Conservation (phyloP, 2,888 invertebrate genomes). For the Meteorus cinctellus region DNA sequence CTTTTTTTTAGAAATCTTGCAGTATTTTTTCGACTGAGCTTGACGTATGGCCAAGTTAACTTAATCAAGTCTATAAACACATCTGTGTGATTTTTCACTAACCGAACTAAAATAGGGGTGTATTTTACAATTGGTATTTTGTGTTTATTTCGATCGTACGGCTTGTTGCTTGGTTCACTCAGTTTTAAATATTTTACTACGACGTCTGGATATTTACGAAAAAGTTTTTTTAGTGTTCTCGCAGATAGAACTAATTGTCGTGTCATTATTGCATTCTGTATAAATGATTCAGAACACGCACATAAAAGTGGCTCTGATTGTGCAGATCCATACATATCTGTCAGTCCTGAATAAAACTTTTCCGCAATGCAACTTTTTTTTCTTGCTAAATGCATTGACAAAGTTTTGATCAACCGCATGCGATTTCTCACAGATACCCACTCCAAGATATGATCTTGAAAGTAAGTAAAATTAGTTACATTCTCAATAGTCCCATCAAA, state of each 20-base stretch:
- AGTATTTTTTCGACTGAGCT: conserved; percentile 56
- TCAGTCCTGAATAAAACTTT: conserved; percentile 58
- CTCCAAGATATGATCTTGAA: conserved; percentile 58
- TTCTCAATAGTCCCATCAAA: conserved; percentile 58
- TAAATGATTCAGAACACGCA: conserved; percentile 61
- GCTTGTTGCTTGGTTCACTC: conserved; percentile 25
- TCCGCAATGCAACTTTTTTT: conserved; percentile 54
- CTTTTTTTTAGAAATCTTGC: conserved; percentile 60
- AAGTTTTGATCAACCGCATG: conserved; percentile 57
- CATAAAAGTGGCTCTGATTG: conserved; percentile 60
- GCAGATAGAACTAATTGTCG: conserved; percentile 49
- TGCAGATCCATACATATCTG: conserved; percentile 52
- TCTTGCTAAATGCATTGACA: conserved; percentile 53
- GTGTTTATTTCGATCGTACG: neutral
- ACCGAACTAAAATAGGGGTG: conserved; percentile 50
- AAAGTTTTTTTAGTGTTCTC: conserved; percentile 49
- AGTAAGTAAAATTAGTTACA: conserved; percentile 58
- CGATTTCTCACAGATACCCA: conserved; percentile 60
- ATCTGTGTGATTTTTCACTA: conserved; percentile 58
- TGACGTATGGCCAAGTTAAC: neutral
- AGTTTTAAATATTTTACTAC: conserved; percentile 62
- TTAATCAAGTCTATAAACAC: conserved; percentile 57
- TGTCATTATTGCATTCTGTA: conserved; percentile 48
- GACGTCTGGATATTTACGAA: conserved; percentile 57
- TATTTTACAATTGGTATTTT: conserved; percentile 48